A percentile compares a stretch with the other conserved stretches of the same genome.
phyloP scores from a whole-genome alignment of 2,888 invertebrate species.

The Leptothorax acervorum region DNA sequence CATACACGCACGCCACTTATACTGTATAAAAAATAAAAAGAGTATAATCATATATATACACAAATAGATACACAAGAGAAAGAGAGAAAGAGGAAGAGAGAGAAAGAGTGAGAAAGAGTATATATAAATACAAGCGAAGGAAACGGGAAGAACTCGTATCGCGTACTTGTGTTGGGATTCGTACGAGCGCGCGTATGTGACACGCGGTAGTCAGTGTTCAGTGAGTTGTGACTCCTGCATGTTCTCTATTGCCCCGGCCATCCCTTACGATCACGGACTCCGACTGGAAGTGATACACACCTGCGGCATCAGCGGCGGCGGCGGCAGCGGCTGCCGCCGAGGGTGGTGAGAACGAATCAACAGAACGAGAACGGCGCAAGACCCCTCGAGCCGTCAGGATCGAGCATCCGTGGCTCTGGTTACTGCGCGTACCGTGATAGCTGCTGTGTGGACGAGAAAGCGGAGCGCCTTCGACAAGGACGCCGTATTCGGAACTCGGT shows the following conservation, averaged over 20 bases:
- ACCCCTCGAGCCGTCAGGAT: not conserved
- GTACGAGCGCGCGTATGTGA: slow-evolving; percentile 61
- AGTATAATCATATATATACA: not conserved
- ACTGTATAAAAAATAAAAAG: slow-evolving; percentile 1
- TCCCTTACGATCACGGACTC: slow-evolving; percentile 40
- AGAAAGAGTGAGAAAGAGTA: not conserved
- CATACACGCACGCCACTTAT: not conserved
- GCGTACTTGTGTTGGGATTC: slow-evolving; percentile 25
- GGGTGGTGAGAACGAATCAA: slow-evolving; percentile 58
- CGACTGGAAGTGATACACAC: slow-evolving; percentile 62
- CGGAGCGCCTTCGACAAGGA: slow-evolving; percentile 24
- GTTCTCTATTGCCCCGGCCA: slow-evolving; percentile 57
- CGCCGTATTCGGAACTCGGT: not conserved
- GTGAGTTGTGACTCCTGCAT: slow-evolving; percentile 67
- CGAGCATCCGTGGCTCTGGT: slow-evolving; percentile 7
- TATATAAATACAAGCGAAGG: slow-evolving; percentile 4
- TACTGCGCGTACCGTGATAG: slow-evolving; percentile 18
- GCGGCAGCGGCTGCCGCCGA: slow-evolving; percentile 73
- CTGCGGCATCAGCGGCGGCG: slow-evolving; percentile 68
- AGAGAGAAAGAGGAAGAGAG: not conserved
- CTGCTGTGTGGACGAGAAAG: slow-evolving; percentile 31
- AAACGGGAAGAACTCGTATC: slow-evolving; percentile 34
- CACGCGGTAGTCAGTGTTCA: slow-evolving; percentile 63
- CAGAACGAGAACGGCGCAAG: slow-evolving; percentile 32
- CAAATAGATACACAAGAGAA: not conserved